Base-by-base conservation (phyloP, 2,888 invertebrate genomes). In the Portevinia maculata region DNA sequence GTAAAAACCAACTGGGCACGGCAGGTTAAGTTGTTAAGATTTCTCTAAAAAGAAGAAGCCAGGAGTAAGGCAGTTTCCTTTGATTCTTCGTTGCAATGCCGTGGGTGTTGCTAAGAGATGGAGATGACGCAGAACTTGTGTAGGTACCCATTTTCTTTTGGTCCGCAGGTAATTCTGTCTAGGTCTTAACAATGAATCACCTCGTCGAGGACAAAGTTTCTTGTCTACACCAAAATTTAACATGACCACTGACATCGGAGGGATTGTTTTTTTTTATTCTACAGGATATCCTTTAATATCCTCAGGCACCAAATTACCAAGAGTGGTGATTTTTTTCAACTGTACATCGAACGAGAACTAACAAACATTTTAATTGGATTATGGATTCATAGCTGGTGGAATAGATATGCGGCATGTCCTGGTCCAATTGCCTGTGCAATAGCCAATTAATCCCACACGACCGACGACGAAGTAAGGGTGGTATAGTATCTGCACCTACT, bases 331-430 rank as follows among this genome's bases (percentile, higher is more conserved):
- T 60, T 32, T 60, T 60, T 46, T 59, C 50, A 11, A n/a, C 24
- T 8, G 21, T 24, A 30, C 39, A n/a, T 17, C 11, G 11, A 34
- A 30, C 3, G 44, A 21, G 28, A 46, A 69, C 62, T 48, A 32
- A 39, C 46, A 59, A 76, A 65, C 65, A 60, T 34, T 75, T 75
- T 81, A 81, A 81, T 81, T 81, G 81, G 81, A 81, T 81, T 81
- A 81, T 81, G 64, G 81, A 65, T 59, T 70, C 70, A 39, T 64
- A 76, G 59, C 3, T 7, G 21, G 39, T 21, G 44, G 24, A 24
- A 55, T 50, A 67, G 75, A 70, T 64, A 48, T 52, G 57, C 62
- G 46, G 52, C n/a, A 48, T 48, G 9, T 4, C 60, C 53, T 39
- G 70, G 70, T 71, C 60, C 75, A 81, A 81, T 76, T 81, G 76